Conservation (phyloP, 2,797 vertebrate species). For the Muscicapa comitata region DNA sequence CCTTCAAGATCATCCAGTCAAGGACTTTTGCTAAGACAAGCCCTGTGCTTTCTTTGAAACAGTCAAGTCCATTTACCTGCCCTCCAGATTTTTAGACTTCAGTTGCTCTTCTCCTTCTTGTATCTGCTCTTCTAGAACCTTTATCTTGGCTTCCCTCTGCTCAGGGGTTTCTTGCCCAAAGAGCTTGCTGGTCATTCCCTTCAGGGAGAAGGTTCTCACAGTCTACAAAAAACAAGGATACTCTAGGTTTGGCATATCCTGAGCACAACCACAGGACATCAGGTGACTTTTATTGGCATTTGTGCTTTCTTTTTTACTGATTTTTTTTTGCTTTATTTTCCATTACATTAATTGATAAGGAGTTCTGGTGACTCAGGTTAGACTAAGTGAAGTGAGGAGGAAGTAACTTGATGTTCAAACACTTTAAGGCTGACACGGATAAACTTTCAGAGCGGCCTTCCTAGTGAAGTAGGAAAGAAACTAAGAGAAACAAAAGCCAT, state of each 20-base stretch:
- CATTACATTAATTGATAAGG: not conserved
- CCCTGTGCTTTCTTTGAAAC: not conserved
- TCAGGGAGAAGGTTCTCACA: slow-evolving; percentile 90
- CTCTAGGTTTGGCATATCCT: not conserved
- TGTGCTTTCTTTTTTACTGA: not conserved
- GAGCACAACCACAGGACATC: not conserved
- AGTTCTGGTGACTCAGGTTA: not conserved
- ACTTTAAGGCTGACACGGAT: not conserved
- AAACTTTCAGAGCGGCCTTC: not conserved
- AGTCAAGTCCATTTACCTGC: slow-evolving; percentile 80
- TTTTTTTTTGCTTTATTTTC: not conserved
- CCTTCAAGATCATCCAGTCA: slow-evolving; percentile 38
- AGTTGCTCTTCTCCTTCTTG: slow-evolving; percentile 87
- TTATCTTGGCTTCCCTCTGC: slow-evolving; percentile 90
- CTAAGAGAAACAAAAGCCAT: not conserved
- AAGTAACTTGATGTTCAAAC: not conserved
- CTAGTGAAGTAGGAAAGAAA: not conserved
- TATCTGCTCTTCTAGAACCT: slow-evolving; percentile 90
- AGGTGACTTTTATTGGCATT: not conserved
- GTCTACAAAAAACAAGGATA: slow-evolving; percentile 75
- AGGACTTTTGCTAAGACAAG: slow-evolving; percentile 11
- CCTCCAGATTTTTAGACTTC: slow-evolving; percentile 85
- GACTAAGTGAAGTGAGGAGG: not conserved
- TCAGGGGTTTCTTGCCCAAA: slow-evolving; percentile 95
- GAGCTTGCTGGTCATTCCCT: slow-evolving; percentile 95